Percentiles rank a stretch among this genome's conserved stretches.
Evolutionary conservation across 2,113 vertebrate species (phyloP).

Genomic region (Sitta europaea): DNA sequence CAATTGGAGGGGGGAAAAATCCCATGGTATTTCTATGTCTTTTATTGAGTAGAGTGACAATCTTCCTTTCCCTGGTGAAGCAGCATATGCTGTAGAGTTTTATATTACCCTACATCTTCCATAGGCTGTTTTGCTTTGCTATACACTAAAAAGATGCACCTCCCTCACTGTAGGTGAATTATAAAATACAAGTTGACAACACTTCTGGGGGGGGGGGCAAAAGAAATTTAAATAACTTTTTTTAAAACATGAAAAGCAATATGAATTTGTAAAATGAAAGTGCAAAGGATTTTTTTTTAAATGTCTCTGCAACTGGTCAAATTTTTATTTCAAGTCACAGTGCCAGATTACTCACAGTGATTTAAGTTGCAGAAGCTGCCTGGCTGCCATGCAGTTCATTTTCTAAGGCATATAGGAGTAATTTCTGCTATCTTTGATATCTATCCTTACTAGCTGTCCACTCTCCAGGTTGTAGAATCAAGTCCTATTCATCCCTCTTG

Average conservation of each 20-base stretch:
- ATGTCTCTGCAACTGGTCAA: background rate
- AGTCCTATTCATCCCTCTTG: background rate
- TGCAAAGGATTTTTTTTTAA: background rate
- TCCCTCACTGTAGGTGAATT: background rate
- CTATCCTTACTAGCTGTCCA: background rate
- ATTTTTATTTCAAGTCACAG: background rate
- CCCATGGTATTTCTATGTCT: constrained; percentile 39
- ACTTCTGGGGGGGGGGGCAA: background rate
- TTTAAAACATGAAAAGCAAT: background rate
- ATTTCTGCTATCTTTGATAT: background rate
- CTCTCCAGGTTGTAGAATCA: background rate
- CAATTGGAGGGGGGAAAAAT: constrained; percentile 26
- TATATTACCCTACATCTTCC: constrained; percentile 1
- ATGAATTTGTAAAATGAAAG: background rate
- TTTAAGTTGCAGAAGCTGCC: background rate
- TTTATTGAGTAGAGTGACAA: constrained; percentile 53
- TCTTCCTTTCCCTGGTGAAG: constrained; percentile 27
- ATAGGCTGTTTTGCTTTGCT: background rate
- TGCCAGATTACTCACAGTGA: background rate
- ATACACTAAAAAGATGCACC: background rate
- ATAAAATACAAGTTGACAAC: background rate
- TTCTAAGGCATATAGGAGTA: background rate
- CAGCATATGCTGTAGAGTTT: background rate
- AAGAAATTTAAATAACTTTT: background rate
- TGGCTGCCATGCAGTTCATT: background rate